Evolutionary conservation across 2,113 vertebrate species (phyloP).

Genomic region (Antechinus flavipes): DNA sequence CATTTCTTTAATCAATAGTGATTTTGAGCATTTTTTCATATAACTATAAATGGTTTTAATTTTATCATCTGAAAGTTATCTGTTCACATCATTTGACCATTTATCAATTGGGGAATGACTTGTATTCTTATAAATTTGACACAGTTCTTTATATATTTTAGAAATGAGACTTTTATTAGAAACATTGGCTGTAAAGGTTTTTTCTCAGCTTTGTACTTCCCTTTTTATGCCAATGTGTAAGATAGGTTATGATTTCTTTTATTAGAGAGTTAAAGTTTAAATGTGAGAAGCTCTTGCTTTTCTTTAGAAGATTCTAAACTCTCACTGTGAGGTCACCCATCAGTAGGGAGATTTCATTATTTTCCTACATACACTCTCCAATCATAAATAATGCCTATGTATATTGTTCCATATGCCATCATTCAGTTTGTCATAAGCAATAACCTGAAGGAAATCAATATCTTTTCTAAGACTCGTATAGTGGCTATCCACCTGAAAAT

Average conservation of each 20-base stretch:
- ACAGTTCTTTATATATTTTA: too few relatives aligned
- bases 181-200: too few relatives aligned
- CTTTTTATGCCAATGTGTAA: background rate
- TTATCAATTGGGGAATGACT: too few relatives aligned
- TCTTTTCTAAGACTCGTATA: background rate
- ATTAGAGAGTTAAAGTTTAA: background rate
- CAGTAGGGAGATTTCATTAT: background rate
- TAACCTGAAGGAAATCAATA: background rate
- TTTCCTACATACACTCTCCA: background rate
- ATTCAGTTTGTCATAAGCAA: background rate
- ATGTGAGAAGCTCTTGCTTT: background rate
- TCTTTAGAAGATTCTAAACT: constrained; percentile 16
- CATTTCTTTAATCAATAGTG: too few relatives aligned
- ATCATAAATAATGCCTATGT: constrained; percentile 2
- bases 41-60: too few relatives aligned
- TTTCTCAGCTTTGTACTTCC: too few relatives aligned
- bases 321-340: background rate
- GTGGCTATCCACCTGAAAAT: background rate
- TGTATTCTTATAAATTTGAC: too few relatives aligned
- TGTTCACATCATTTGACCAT: too few relatives aligned
- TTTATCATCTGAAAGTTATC: too few relatives aligned
- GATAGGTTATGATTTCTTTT: background rate
- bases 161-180: too few relatives aligned
- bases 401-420: constrained; percentile 3
- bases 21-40: too few relatives aligned